Conservation (phyloP, 2,797 vertebrate genomes). For the Oryzias sinensis region DNA sequence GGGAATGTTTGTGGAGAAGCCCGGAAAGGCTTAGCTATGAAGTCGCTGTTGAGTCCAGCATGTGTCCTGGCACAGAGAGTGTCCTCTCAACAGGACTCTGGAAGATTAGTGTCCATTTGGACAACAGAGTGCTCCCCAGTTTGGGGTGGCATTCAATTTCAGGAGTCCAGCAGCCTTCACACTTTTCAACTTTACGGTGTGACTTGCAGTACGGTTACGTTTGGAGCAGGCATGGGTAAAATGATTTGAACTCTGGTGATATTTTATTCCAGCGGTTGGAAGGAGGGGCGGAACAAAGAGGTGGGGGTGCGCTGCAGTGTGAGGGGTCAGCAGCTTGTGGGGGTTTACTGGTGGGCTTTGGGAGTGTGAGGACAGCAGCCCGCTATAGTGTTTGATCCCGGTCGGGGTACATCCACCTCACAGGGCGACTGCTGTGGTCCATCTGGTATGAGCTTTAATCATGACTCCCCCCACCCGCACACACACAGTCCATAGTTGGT, state of each 20-base stretch:
- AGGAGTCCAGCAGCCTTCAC: slow-evolving; percentile 47
- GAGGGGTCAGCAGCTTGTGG: slow-evolving; percentile 42
- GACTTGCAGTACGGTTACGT: neutral
- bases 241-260: neutral
- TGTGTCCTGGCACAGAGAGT: slow-evolving; percentile 64
- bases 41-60: slow-evolving; percentile 68
- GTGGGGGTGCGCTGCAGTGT: slow-evolving; percentile 20
- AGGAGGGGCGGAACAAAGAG: slow-evolving; percentile 14
- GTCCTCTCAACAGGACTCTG: slow-evolving; percentile 71
- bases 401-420: slow-evolving; percentile 75
- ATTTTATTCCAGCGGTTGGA: neutral
- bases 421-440: slow-evolving; percentile 77
- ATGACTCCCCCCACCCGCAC: slow-evolving; percentile 35
- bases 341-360: slow-evolving; percentile 39
- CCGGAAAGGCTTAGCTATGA: slow-evolving; percentile 71
- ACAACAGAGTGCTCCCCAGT: slow-evolving; percentile 71
- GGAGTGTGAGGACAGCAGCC: slow-evolving; percentile 58
- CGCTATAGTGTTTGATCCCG: slow-evolving; percentile 76
- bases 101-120: slow-evolving; percentile 78
- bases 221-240: neutral
- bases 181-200: slow-evolving; percentile 34
- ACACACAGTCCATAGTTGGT: slow-evolving; percentile 11
- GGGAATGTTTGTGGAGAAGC: slow-evolving; percentile 57
- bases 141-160: slow-evolving; percentile 75
- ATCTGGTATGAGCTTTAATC: slow-evolving; percentile 81